Base-by-base conservation (phyloP, 1,140 invertebrate genomes). In the Calosoma granatense region DNA sequence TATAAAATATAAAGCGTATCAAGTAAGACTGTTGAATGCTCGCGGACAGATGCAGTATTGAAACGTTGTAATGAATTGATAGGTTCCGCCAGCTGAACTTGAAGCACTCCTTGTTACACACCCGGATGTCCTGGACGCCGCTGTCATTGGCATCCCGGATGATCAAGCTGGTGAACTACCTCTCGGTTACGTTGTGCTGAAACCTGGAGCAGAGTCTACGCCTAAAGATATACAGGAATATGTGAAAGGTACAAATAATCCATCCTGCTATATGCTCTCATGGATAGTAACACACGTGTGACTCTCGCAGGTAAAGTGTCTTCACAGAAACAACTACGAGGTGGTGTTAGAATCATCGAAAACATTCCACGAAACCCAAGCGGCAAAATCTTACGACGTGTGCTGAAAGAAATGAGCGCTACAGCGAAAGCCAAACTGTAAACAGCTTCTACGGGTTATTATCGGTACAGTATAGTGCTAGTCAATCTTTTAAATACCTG, bases 31-130 rank as follows among this genome's bases (percentile, higher is more conserved):
- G n/a, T n/a, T n/a, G n/a, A n/a, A n/a, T n/a, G n/a, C n/a, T n/a
- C n/a, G n/a, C n/a, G n/a, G n/a, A n/a, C n/a, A n/a, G n/a, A n/a
- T n/a, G n/a, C n/a, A n/a, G n/a, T n/a, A n/a, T n/a, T n/a, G n/a
- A n/a, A n/a, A n/a, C n/a, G n/a, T n/a, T 19, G 2, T 36, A 15
- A 54, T 23, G 4, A 30, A 39, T 36, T 20, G 57, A 9, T 51
- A 86, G 82, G 88, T 93, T 0, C 76, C 87, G 1, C 88, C 89
- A 58, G 84, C 88, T 1, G 87, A 92, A 72, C 72, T 93, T 59
- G 89, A 93, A 72, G 81, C 80, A 41, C 59, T 92, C n/a, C 71
- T 92, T 12, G 65, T 87, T 1, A 78, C 78, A 26, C 79, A 90
- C 69, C 76, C 81, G 3, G 75, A 72, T 54, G 77, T 92, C 26